Evolutionary conservation across 2,113 vertebrate species (phyloP).

Genomic region (Tenebrosternarchus preto): DNA sequence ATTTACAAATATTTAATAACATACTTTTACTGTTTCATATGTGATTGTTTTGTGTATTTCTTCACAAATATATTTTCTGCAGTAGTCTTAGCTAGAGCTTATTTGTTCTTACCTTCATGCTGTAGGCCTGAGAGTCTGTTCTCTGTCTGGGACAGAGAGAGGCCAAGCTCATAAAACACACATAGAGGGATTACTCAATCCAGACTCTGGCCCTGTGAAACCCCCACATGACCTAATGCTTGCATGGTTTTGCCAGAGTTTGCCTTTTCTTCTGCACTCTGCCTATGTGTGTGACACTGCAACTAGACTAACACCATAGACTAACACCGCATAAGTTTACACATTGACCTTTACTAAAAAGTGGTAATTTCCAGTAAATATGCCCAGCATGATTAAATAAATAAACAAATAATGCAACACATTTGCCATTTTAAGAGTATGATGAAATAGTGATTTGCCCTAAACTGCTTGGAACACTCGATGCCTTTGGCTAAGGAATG

Average conservation of each 20-base stretch:
- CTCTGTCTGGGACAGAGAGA: not conserved
- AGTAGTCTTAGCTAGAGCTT: not conserved
- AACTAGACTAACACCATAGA: not conserved
- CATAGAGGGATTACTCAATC: slow-evolving; percentile 19
- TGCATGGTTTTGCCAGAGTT: not conserved
- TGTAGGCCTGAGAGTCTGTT: slow-evolving; percentile 1
- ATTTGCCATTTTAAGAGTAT: not conserved
- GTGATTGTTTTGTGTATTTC: not conserved
- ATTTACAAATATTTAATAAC: not conserved
- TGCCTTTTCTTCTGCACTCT: not conserved
- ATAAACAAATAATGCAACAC: not conserved
- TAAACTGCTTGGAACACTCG: slow-evolving; percentile 1
- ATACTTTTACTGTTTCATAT: not conserved
- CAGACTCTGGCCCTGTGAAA: slow-evolving; percentile 18
- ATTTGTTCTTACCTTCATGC: slow-evolving; percentile 53
- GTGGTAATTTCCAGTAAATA: not conserved
- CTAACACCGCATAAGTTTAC: not conserved
- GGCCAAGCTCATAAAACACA: slow-evolving; percentile 12
- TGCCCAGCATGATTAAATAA: not conserved
- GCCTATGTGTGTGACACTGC: not conserved
- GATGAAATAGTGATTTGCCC: slow-evolving; percentile 22
- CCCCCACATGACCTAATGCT: slow-evolving; percentile 10
- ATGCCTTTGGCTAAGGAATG: not conserved
- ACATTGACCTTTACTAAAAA: not conserved
- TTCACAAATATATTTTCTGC: not conserved